Percentiles rank a stretch among this genome's conserved stretches.
phyloP scores from a whole-genome alignment of 2,888 invertebrate species.

The Eupsilia transversa region DNA sequence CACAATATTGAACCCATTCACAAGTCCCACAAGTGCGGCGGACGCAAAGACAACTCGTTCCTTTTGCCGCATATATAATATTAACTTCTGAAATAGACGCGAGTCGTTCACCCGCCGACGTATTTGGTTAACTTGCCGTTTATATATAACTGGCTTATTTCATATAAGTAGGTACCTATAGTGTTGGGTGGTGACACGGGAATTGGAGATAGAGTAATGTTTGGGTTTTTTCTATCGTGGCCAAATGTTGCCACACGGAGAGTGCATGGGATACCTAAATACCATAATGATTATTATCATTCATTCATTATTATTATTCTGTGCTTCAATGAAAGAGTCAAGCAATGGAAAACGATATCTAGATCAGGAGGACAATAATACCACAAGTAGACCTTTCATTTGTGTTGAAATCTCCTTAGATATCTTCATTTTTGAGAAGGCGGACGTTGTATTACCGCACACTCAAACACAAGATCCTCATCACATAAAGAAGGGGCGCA shows the following conservation, averaged over 20 bases:
- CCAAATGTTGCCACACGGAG: no score
- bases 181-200: slow-evolving; percentile 41
- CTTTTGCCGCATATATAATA: slow-evolving; percentile 77
- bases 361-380: neutral
- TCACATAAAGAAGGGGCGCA: neutral
- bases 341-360: neutral
- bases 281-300: no score
- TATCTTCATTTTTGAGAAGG: neutral
- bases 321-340: no score
- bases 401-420: neutral
- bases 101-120: slow-evolving; percentile 81
- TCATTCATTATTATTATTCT: no score
- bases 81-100: slow-evolving; percentile 77
- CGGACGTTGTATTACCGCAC: neutral
- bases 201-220: slow-evolving; percentile 31
- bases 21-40: slow-evolving; percentile 50
- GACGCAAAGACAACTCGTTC: slow-evolving; percentile 64
- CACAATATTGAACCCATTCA: slow-evolving; percentile 61
- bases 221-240: no score
- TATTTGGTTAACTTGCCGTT: slow-evolving; percentile 74
- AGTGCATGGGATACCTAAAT: no score
- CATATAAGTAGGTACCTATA: slow-evolving; percentile 48
- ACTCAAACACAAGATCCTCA: neutral
- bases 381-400: neutral
- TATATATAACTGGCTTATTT: slow-evolving; percentile 67